Percentiles rank a stretch among this genome's conserved stretches.
These are phyloP conservation scores for Leptinotarsa rubiginosa DNA, from an alignment of 2,888 invertebrate genomes.

Conservation along the genomic window DNA sequence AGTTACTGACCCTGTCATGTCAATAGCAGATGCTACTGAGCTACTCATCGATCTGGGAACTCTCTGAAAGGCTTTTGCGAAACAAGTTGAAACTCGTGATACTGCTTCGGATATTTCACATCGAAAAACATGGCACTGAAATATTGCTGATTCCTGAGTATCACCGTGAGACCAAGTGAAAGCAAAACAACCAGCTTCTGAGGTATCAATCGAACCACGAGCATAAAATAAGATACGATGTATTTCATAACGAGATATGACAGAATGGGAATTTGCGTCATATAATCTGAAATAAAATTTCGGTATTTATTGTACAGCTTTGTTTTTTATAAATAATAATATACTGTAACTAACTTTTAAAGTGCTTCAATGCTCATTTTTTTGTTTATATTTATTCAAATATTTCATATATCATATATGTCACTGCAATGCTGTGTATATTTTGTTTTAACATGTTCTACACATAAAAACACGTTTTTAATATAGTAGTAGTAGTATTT, in stretches of 20 bases:
- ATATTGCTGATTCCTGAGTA: slow-evolving; percentile 86
- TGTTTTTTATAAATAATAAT: no score
- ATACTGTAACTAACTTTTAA: no score
- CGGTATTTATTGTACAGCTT: no score
- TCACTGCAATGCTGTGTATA: no score
- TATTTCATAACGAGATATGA: slow-evolving; percentile 90
- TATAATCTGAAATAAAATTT: slow-evolving; percentile 73
- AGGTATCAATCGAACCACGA: slow-evolving; percentile 84
- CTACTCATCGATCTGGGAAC: slow-evolving; percentile 86
- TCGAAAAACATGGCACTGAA: slow-evolving; percentile 97
- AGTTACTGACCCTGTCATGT: slow-evolving; percentile 71
- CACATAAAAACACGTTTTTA: no score
- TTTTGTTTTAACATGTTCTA: no score
- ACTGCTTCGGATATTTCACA: slow-evolving; percentile 96
- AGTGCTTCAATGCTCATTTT: no score
- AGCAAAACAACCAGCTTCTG: slow-evolving; percentile 95
- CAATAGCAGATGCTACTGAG: slow-evolving; percentile 72
- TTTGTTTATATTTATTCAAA: no score
- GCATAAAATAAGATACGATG: slow-evolving; percentile 95
- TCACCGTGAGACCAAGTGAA: slow-evolving; percentile 98
- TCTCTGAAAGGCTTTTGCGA: slow-evolving; percentile 93
- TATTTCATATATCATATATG: no score
- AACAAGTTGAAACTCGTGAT: slow-evolving; percentile 83
- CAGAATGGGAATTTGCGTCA: slow-evolving; percentile 84
- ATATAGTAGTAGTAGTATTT: no score